A percentile compares a stretch with the other conserved stretches of the same genome.
Conservation (phyloP, 2,888 invertebrate species). For the Plebejus anna region DNA sequence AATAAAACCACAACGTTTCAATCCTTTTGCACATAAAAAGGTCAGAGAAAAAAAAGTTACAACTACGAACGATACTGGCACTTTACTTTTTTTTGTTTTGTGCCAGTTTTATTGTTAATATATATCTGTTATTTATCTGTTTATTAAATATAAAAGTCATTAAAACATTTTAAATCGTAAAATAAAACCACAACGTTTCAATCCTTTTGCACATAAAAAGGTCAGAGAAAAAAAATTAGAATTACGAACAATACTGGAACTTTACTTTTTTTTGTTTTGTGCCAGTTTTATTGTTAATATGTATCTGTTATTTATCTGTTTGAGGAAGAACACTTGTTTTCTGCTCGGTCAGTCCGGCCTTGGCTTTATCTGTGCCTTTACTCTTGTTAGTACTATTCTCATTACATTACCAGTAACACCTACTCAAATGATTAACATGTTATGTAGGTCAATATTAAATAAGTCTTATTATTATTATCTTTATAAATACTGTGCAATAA, state of each 20-base stretch:
- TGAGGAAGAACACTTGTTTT: slow-evolving; percentile 22
- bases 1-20: not conserved
- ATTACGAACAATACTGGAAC: not conserved
- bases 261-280: not conserved
- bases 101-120: not conserved
- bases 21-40: not conserved
- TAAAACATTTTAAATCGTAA: not conserved
- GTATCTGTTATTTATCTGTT: not conserved
- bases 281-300: not conserved
- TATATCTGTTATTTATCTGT: not conserved
- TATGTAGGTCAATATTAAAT: slow-evolving; percentile 1
- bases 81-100: not conserved
- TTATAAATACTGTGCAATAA: not conserved
- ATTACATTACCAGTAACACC: slow-evolving; percentile 11
- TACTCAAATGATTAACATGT: slow-evolving; percentile 9
- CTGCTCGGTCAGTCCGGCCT: not conserved
- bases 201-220: not conserved
- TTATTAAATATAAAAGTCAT: not conserved
- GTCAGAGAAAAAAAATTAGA: not conserved
- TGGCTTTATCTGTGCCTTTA: slow-evolving; percentile 9
- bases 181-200: not conserved
- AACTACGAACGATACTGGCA: not conserved
- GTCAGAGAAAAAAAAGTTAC: not conserved
- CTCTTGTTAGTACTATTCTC: slow-evolving; percentile 22
- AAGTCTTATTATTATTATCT: not conserved